Conservation (phyloP, 2,113 vertebrate species). For the Ornithorhynchus anatinus region DNA sequence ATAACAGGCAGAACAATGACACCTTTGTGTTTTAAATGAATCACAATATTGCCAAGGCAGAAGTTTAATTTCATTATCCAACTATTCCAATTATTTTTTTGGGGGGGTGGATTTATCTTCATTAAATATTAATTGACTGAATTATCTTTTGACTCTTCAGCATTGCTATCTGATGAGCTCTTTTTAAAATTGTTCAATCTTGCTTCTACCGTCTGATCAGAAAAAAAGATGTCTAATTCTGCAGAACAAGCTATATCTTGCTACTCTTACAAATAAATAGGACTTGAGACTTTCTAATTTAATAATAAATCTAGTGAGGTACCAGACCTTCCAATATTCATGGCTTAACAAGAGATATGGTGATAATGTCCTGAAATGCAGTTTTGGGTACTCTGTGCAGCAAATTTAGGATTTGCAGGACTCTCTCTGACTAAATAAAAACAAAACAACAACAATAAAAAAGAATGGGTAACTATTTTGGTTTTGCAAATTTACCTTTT, state of each 20-base stretch:
- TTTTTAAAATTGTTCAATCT: slow-evolving; percentile 55
- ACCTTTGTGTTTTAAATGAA: slow-evolving; percentile 22
- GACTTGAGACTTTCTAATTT: slow-evolving; percentile 44
- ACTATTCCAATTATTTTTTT: background rate
- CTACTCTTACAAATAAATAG: background rate
- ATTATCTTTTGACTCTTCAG: slow-evolving; percentile 64
- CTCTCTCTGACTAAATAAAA: no score
- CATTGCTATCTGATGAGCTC: slow-evolving; percentile 61
- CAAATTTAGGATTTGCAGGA: slow-evolving; percentile 11
- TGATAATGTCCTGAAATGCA: background rate
- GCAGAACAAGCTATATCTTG: slow-evolving; percentile 11
- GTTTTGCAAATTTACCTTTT: slow-evolving; percentile 26
- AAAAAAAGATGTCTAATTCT: slow-evolving; percentile 3
- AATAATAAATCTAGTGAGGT: slow-evolving; percentile 21
- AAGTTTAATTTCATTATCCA: slow-evolving; percentile 30
- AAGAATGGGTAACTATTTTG: slow-evolving; percentile 18
- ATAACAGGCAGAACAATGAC: background rate
- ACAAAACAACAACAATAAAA: no score
- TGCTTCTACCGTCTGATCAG: slow-evolving; percentile 40
- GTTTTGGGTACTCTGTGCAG: slow-evolving; percentile 1
- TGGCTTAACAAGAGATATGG: slow-evolving; percentile 1
- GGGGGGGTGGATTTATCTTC: slow-evolving; percentile 55
- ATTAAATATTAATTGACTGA: slow-evolving; percentile 63
- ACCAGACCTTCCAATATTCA: slow-evolving; percentile 16
- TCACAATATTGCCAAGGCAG: slow-evolving; percentile 11